These are phyloP conservation scores for Lapara coniferarum DNA, from an alignment of 2,888 invertebrate species.

Conservation along the genomic window DNA sequence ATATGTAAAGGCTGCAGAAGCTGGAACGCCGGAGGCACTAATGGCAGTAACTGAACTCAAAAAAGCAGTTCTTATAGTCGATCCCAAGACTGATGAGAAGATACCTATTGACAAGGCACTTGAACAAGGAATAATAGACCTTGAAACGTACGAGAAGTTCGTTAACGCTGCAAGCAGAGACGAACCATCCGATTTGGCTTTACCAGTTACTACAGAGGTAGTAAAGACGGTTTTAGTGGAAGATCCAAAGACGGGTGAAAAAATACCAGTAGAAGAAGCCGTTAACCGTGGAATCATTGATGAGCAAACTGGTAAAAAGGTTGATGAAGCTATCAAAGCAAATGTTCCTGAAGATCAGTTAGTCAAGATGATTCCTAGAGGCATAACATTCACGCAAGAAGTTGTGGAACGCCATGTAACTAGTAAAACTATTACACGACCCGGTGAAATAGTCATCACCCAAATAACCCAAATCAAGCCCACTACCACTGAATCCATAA, in stretches of 20 bases:
- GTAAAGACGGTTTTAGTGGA: constrained; percentile 5
- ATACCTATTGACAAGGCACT: constrained; percentile 11
- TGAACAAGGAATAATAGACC: neutral
- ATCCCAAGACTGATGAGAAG: constrained; percentile 14
- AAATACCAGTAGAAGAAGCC: constrained; percentile 25
- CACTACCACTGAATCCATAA: constrained; percentile 44
- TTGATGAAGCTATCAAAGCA: constrained; percentile 19
- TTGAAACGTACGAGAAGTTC: constrained; percentile 14
- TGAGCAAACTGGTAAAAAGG: constrained; percentile 5
- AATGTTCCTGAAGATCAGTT: constrained; percentile 17
- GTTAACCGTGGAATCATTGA: constrained; percentile 19
- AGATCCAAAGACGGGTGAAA: constrained; percentile 27
- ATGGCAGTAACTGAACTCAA: neutral
- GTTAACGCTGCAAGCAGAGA: neutral
- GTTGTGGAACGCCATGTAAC: constrained; percentile 37
- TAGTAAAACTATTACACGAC: constrained; percentile 40
- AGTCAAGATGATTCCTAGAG: constrained; percentile 17
- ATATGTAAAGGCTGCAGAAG: constrained; percentile 12
- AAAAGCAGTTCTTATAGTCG: neutral
- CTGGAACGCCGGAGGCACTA: neutral
- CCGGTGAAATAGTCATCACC: constrained; percentile 43
- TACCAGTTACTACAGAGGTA: neutral
- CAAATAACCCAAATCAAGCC: constrained; percentile 51
- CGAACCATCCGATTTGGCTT: neutral
- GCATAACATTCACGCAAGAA: constrained; percentile 34